Conservation (phyloP, 1,140 invertebrate genomes). For the Diploscapter pachys region DNA sequence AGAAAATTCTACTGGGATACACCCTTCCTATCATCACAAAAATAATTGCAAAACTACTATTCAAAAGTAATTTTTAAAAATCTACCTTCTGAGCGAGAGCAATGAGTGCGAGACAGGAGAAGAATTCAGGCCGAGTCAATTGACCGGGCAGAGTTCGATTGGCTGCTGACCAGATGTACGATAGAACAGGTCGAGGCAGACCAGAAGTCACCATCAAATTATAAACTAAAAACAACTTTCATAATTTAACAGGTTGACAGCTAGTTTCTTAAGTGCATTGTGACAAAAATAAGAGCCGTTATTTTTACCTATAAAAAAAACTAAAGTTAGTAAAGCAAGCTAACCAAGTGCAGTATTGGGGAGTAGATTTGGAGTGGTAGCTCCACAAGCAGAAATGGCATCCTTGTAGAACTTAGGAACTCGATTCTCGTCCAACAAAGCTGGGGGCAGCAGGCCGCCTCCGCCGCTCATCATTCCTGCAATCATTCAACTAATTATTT, state of each 20-base stretch:
- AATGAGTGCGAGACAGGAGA: constrained; percentile 48
- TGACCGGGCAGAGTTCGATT: constrained; percentile 44
- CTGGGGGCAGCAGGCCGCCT: constrained; percentile 47
- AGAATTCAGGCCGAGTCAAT: constrained; percentile 50
- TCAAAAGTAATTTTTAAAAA: too few relatives aligned
- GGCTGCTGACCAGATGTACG: constrained; percentile 49
- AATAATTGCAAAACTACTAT: too few relatives aligned
- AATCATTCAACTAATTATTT: neutral
- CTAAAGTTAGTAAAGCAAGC: neutral
- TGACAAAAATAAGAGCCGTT: too few relatives aligned
- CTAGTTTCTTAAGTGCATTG: too few relatives aligned
- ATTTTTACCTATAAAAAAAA: too few relatives aligned
- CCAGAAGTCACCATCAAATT: constrained; percentile 44
- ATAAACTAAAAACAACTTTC: constrained; percentile 36
- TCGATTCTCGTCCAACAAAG: constrained; percentile 43
- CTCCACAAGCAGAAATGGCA: constrained; percentile 45
- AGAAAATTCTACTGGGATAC: too few relatives aligned
- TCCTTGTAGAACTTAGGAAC: constrained; percentile 50
- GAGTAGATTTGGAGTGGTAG: constrained; percentile 30
- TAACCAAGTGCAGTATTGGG: constrained; percentile 42
- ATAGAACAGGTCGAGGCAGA: constrained; percentile 37
- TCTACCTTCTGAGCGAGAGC: constrained; percentile 47
- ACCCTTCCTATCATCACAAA: too few relatives aligned
- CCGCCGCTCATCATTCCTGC: constrained; percentile 34
- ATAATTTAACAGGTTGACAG: neutral